Conservation (phyloP, 2,888 invertebrate genomes). For the Mellilla xanthometata region DNA sequence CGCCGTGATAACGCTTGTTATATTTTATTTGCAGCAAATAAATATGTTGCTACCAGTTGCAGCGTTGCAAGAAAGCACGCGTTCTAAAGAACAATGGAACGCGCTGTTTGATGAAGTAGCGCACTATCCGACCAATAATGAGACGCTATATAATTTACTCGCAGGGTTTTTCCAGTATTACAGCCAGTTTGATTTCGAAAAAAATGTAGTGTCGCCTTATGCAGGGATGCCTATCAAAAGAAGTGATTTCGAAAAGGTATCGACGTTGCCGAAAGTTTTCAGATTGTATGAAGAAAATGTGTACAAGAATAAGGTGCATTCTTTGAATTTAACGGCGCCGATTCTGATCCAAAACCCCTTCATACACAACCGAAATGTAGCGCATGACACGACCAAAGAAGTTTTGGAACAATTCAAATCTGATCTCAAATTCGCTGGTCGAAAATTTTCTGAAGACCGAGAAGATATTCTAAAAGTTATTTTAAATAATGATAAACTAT, state of each 20-base stretch:
- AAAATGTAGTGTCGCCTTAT: slow-evolving; percentile 7
- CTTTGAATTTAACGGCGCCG: not conserved
- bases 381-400: not conserved
- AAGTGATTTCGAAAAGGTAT: slow-evolving; percentile 1
- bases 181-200: slow-evolving; percentile 19
- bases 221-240: slow-evolving; percentile 4
- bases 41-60: slow-evolving; percentile 6
- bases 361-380: slow-evolving; percentile 6
- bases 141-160: slow-evolving; percentile 17
- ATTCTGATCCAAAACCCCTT: slow-evolving; percentile 8
- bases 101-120: slow-evolving; percentile 12
- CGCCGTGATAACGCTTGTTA: slow-evolving; percentile 4
- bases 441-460: not conserved
- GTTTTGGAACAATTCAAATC: not conserved
- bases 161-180: slow-evolving; percentile 37
- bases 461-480: not conserved
- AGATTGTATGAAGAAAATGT: slow-evolving; percentile 7
- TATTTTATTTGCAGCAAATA: slow-evolving; percentile 19
- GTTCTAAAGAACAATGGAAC: slow-evolving; percentile 8
- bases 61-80: slow-evolving; percentile 1
- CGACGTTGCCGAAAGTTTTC: slow-evolving; percentile 5
- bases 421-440: not conserved
- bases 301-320: not conserved
- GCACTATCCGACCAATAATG: slow-evolving; percentile 4
- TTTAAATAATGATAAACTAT: not conserved